phyloP scores from a whole-genome alignment of 2,113 vertebrate species.

The Coracopsis vasa region DNA sequence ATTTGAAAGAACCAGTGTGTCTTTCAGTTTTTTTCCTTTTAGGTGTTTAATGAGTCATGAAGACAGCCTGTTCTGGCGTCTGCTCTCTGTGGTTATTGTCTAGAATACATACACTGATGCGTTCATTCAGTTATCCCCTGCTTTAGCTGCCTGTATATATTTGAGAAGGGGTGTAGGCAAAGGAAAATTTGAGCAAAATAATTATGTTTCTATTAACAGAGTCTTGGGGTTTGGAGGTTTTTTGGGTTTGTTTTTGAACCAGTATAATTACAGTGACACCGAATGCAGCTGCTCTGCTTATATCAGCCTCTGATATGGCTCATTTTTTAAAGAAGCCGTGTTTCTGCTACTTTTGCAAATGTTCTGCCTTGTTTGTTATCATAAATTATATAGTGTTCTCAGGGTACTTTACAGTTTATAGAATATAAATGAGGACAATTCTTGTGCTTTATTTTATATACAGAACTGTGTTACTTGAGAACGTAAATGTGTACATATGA shows the following conservation, averaged over 20 bases:
- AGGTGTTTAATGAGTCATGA: slow-evolving; percentile 10
- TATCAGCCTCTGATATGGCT: background rate
- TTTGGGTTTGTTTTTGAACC: background rate
- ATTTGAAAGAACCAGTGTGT: background rate
- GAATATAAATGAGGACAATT: background rate
- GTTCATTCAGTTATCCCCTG: slow-evolving; percentile 11
- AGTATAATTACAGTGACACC: background rate
- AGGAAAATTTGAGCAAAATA: slow-evolving; percentile 51
- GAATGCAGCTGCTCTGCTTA: background rate
- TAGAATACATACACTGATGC: slow-evolving; percentile 1
- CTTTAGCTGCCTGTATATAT: background rate
- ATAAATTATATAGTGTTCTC: background rate
- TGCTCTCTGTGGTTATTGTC: slow-evolving; percentile 20
- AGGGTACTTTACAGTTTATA: slow-evolving; percentile 10
- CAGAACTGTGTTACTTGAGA: background rate
- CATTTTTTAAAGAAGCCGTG: background rate
- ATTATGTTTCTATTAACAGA: background rate
- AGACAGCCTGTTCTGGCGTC: background rate
- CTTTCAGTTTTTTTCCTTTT: background rate
- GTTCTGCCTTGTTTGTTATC: background rate
- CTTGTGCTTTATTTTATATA: background rate
- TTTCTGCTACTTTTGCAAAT: background rate
- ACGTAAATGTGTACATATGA: background rate
- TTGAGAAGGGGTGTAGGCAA: background rate
- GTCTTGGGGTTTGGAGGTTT: background rate